A percentile compares a stretch with the other conserved stretches of the same genome.
Evolutionary conservation across 2,888 invertebrate genomes (phyloP).

Genomic region (Mycalesis mineus): DNA sequence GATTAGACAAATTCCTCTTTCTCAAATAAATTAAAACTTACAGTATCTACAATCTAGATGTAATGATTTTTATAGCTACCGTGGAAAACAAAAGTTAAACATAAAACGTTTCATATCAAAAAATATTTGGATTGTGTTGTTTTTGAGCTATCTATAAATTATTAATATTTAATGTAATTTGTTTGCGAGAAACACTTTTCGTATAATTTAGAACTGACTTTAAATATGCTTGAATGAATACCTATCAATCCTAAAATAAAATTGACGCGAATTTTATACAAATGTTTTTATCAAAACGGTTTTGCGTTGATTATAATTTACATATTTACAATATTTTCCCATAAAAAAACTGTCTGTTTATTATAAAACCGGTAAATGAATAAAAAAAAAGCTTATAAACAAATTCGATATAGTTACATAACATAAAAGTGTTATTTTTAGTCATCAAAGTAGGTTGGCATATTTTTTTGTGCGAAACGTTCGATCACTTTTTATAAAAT

Average conservation of each 20-base stretch:
- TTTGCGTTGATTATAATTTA: neutral
- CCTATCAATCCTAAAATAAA: neutral
- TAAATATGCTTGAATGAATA: neutral
- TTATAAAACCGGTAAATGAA: no score
- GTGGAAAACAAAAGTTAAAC: no score
- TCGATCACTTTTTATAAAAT: neutral
- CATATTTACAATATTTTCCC: neutral
- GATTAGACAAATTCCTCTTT: no score
- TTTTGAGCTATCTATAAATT: no score
- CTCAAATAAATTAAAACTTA: no score
- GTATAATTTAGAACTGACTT: no score
- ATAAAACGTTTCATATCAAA: no score
- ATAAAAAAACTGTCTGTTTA: neutral
- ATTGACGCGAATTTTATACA: neutral
- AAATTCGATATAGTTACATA: neutral
- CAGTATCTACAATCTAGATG: no score
- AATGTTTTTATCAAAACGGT: neutral
- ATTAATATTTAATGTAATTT: no score
- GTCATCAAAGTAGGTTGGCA: neutral
- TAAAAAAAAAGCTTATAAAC: neutral
- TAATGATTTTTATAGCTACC: no score
- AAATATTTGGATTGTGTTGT: no score
- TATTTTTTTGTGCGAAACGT: neutral
- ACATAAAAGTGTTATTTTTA: neutral
- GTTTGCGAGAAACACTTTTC: no score